Base-by-base conservation (phyloP, 1,140 invertebrate species). In the Xylocopa sonorina region DNA sequence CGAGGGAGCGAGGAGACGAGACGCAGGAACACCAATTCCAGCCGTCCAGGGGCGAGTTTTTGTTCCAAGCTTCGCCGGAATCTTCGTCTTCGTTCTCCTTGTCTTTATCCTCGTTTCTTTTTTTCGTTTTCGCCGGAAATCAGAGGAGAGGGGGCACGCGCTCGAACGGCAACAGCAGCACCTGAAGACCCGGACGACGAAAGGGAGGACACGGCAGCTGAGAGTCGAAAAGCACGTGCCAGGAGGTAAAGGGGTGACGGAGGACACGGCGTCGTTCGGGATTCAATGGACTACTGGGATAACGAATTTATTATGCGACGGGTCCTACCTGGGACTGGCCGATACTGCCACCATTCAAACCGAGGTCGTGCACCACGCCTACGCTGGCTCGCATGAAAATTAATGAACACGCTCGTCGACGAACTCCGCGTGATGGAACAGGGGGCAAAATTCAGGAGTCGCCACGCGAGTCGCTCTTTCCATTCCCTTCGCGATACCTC, bases 291-390 rank as follows among this genome's bases (percentile, higher is more conserved):
- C 67, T 84, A 66, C 68, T 71, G 81, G 83, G 83, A 85, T 84
- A 84, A 88, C 78, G 73, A 84, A 85, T 88, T 88, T 88, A 88
- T 89, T 89, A 89, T 89, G 82, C 84, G 78, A 18, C 67, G 51
- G 43, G n/a, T 79, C 55, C 73, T 85, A 78, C 79, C 62, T 78
- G 81, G 63, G 53, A 73, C 64, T 62, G 66, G 71, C 78, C 24
- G 78, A 78, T 82, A 79, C 66, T 43, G 78, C 79, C 79, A 80
- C 78, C 68, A 85, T 86, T 84, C 69, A 75, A 81, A 71, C 50
- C 58, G 78, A 81, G 75, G 66, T 43, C 71, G 55, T 80, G 82
- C 69, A 68, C 43, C 41, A 21, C 64, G 55, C 64, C 66, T 77
- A 87, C 81, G 83, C 80, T 69, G 62, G 24, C 78, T 58, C 48